Conservation (phyloP, 2,888 invertebrate species). For the Drepanosiphum platanoidis region DNA sequence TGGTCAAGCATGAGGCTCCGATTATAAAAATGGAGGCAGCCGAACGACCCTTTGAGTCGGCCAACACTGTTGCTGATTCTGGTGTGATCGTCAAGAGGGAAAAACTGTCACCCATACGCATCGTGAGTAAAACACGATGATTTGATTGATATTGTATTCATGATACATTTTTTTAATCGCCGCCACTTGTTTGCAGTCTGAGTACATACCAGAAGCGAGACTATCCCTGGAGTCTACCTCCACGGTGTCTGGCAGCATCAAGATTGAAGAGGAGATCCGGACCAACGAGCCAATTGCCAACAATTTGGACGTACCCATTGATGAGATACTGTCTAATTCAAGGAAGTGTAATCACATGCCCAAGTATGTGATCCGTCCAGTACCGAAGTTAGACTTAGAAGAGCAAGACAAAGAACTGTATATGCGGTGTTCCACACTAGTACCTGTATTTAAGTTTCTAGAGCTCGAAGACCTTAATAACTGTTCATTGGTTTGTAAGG, state of each 20-base stretch:
- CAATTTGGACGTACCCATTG: slow-evolving; percentile 40
- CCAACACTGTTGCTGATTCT: slow-evolving; percentile 45
- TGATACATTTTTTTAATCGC: neutral
- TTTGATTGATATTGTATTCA: neutral
- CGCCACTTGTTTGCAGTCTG: slow-evolving; percentile 11
- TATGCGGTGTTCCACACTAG: neutral
- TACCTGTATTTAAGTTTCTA: slow-evolving; percentile 42
- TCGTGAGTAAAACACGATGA: slow-evolving; percentile 9
- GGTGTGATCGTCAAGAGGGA: slow-evolving; percentile 44
- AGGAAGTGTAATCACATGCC: slow-evolving; percentile 47
- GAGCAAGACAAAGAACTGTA: slow-evolving; percentile 16
- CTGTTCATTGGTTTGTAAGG: slow-evolving; percentile 49
- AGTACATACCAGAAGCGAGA: slow-evolving; percentile 50
- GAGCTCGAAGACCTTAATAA: slow-evolving; percentile 16
- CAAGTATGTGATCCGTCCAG: slow-evolving; percentile 47
- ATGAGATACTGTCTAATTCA: slow-evolving; percentile 41
- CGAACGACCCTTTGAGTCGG: slow-evolving; percentile 16
- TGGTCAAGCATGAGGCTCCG: neutral
- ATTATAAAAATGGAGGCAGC: slow-evolving; percentile 26
- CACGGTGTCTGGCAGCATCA: slow-evolving; percentile 26
- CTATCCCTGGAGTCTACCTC: neutral
- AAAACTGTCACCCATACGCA: slow-evolving; percentile 47
- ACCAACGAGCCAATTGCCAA: slow-evolving; percentile 49
- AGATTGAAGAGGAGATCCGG: slow-evolving; percentile 50
- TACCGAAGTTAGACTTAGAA: slow-evolving; percentile 23